Evolutionary conservation across 1,140 invertebrate species (phyloP), one percentile per base, ranked within the genome.

Genomic region (Euwallacea fornicatus): DNA sequence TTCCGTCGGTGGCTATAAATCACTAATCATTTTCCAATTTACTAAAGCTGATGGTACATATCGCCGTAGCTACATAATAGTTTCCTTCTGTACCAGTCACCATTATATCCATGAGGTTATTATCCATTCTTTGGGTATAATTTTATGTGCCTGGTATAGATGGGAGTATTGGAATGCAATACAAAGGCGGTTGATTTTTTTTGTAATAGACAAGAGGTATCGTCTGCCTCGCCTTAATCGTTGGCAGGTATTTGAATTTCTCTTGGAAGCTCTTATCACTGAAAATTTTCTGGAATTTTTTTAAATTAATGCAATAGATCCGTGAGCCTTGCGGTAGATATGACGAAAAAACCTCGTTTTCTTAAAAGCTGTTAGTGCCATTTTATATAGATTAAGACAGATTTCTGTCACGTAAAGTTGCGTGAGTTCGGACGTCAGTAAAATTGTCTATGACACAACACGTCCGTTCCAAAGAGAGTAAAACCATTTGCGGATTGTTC

Each of bases 171-270:
- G 9, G 46, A 50, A 10, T 50, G 9, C 46, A 11, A 13, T 13
- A 50, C 46, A 50, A 50, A 50, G 46, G 46, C 46, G 46, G 9
- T 11, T 50, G 2, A 50, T 50, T 50, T 50, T 46, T 50, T 50
- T 50, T 11, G 9, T 6, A 13, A 50, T 50, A 50, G 9, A 11
- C 46, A 11, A 50, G 9, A 11, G 46, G 9, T 13, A 50, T 6
- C 9, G 46, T 50, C 13, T 50, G 9, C 46, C 13, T 11, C 46
- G 9, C 13, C 13, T 11, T 11, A 11, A 50, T 50, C 6, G 9
- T 50, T 50, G 13, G 13, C 2, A 11, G 0, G 13, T 50, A 11
- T 50, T 50, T 50, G 6, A 10, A 50, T 4, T 50, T 3, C 2
- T 50, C 9, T 50, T 50, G 13, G 13, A 11, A 50, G 9, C 9